These are phyloP conservation scores for Sardina pilchardus DNA, from an alignment of 2,113 vertebrate species.

Conservation along the genomic window DNA sequence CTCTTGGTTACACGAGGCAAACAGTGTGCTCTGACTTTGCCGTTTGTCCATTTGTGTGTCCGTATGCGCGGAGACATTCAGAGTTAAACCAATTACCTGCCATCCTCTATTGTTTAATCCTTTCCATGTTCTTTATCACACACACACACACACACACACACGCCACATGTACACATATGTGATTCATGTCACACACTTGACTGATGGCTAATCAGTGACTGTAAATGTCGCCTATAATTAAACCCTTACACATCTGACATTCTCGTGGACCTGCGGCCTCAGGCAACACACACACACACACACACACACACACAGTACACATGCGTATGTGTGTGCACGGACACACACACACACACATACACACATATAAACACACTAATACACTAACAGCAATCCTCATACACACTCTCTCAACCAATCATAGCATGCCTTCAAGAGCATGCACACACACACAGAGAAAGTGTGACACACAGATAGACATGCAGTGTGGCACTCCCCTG, in stretches of 20 bases:
- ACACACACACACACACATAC: background rate
- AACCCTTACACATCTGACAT: background rate
- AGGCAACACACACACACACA: background rate
- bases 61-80: background rate
- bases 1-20: background rate
- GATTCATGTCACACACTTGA: background rate
- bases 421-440: background rate
- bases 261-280: background rate
- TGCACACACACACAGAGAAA: background rate
- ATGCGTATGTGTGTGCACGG: no score
- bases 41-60: constrained; percentile 26
- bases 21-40: no score
- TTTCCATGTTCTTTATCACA: background rate
- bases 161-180: background rate
- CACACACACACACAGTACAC: background rate
- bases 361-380: background rate
- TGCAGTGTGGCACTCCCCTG: background rate
- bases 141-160: background rate
- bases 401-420: background rate
- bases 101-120: background rate
- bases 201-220: background rate
- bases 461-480: background rate
- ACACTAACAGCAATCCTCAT: background rate
- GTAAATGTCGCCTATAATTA: background rate
- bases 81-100: no score